Base-by-base conservation (phyloP, 2,888 invertebrate species). In the Girardia tigrina region DNA sequence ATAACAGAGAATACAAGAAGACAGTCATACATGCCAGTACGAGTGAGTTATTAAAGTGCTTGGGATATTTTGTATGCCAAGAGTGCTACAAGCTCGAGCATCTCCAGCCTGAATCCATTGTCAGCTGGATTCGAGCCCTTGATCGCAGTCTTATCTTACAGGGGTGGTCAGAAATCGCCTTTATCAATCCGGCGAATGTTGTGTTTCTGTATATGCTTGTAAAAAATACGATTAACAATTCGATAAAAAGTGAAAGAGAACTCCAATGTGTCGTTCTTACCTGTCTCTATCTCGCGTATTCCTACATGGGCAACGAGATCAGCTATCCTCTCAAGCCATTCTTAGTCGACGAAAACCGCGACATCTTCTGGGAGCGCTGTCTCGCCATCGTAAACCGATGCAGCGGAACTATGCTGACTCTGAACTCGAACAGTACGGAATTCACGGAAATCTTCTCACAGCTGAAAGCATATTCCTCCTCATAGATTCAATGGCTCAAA, bases 371-470 rank as follows among this genome's bases (percentile, higher is more conserved):
- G 98, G 93, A 95, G 86, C 89, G 97, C 80, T 93, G 92, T 85
- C 88, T 98, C 78, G 87, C 90, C 78, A 92, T 97, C 82, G 81
- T 84, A 28, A 82, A 82, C 79, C 79, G 78, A 77, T 89, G 94
- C 79, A 94, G 94, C 81, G 88, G 89, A 80, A 91, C 90, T 85
- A 98, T 99, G 98, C 87, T 98, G 79, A 89, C 92, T 82, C 93
- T 98, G 83, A 99, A 98, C 87, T 92, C 94, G 79, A 95, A 97
- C 85, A 94, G 97, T 0, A 90, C 91, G 79, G 98, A 91, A 87
- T 98, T 99, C 87, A 95, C 97, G 75, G 94, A 98, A 87, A 91
- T 97, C 81, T 98, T 99, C 88, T 92, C 94, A 77, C 97, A 99
- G 87, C 87, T 98, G 20, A 74, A 74, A 26, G 36, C 74, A 26